Evolutionary conservation across 1,140 invertebrate species (phyloP).

Genomic region (Globodera rostochiensis): DNA sequence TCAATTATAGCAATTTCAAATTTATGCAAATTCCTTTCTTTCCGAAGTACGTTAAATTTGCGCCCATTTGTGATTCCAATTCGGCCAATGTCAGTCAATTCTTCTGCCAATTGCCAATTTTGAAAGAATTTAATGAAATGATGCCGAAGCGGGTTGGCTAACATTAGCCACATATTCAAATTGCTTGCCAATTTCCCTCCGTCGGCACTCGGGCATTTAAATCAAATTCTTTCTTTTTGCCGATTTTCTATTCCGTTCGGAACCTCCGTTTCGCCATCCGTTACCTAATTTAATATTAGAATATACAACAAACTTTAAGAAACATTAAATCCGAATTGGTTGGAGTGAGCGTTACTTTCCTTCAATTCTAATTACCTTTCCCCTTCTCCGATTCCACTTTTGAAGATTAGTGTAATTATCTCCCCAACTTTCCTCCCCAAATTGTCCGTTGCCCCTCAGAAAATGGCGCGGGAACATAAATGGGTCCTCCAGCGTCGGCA

Average conservation of each 20-base stretch:
- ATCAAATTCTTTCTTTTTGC: background rate
- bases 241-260: background rate
- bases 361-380: background rate
- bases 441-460: slow-evolving; percentile 1
- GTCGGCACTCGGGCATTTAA: background rate
- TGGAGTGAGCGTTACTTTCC: too few species aligned
- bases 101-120: background rate
- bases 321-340: too few species aligned
- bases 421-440: slow-evolving; percentile 1
- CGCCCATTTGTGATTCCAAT: background rate
- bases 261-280: background rate
- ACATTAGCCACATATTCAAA: too few species aligned
- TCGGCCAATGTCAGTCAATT: background rate
- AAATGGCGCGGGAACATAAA: slow-evolving; percentile 32
- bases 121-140: too few species aligned
- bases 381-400: slow-evolving; percentile 25
- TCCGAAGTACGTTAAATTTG: too few species aligned
- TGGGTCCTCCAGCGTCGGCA: slow-evolving; percentile 41
- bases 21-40: too few species aligned
- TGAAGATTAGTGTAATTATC: slow-evolving; percentile 37
- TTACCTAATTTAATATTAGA: background rate
- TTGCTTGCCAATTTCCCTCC: background rate
- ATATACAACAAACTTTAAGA: too few species aligned
- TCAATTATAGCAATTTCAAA: too few species aligned
- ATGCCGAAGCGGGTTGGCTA: too few species aligned